A percentile compares a stretch with the other conserved stretches of the same genome.
phyloP scores from a whole-genome alignment of 2,888 invertebrate species.

The Ashinkailepas kermadecensis region DNA sequence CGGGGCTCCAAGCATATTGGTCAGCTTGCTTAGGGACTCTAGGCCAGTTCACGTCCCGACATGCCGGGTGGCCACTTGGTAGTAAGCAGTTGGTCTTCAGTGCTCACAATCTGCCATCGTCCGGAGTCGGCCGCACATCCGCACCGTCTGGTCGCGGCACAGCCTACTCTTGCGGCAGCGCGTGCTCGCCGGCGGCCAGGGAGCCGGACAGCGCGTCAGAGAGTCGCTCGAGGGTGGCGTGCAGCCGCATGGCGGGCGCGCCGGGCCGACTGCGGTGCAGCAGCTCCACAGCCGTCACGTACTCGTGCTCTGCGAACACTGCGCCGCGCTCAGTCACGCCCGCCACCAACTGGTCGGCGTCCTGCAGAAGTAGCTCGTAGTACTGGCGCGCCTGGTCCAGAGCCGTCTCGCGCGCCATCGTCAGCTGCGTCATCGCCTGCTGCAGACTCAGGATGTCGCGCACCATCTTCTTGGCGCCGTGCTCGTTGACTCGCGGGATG shows the following conservation, averaged over 20 bases:
- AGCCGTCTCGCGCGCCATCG: constrained; percentile 69
- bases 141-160: not conserved
- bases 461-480: constrained; percentile 74
- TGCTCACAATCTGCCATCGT: too few species aligned
- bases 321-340: constrained; percentile 32
- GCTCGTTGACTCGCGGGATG: constrained; percentile 69
- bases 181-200: constrained; percentile 62
- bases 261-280: constrained; percentile 32
- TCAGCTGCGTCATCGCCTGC: constrained; percentile 75
- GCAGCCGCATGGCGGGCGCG: constrained; percentile 28
- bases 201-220: constrained; percentile 77
- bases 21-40: too few species aligned
- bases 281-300: constrained; percentile 33
- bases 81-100: too few species aligned
- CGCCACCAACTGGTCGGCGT: constrained; percentile 31
- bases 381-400: constrained; percentile 83
- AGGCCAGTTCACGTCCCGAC: too few species aligned
- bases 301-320: constrained; percentile 33
- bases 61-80: too few species aligned
- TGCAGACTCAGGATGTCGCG: constrained; percentile 76
- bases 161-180: not conserved
- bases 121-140: too few species aligned
- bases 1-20: too few species aligned
- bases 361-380: constrained; percentile 61
- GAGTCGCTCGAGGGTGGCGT: constrained; percentile 59